Conservation (phyloP, 2,113 vertebrate genomes). For the Acrocephalus arundinaceus region DNA sequence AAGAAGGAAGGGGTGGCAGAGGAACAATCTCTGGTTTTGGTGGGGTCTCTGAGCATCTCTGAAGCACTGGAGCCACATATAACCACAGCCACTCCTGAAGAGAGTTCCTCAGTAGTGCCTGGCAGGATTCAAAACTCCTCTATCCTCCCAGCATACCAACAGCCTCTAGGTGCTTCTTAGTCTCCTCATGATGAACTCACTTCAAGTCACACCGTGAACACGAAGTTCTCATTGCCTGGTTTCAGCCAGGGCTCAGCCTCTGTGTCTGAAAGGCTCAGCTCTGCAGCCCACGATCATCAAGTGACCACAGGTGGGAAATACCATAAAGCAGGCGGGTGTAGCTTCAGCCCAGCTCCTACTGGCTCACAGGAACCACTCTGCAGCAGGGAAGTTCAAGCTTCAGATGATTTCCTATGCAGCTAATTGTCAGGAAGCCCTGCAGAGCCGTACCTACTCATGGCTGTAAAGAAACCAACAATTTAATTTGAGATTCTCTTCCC, state of each 20-base stretch:
- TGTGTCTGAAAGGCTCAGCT: neutral
- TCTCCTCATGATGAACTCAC: neutral
- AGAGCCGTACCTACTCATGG: neutral
- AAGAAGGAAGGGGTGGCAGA: neutral
- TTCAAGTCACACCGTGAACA: neutral
- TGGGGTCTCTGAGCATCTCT: neutral
- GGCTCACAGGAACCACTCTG: neutral
- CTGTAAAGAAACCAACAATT: neutral
- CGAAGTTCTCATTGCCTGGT: neutral
- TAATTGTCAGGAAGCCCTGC: neutral
- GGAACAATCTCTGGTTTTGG: neutral
- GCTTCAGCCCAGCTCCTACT: neutral
- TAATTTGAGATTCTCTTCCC: neutral
- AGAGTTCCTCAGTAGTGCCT: neutral
- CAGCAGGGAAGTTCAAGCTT: neutral
- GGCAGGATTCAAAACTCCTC: neutral
- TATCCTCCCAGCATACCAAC: neutral
- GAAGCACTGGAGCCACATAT: rapidly evolving
- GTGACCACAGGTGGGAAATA: neutral
- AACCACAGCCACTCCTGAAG: rapidly evolving
- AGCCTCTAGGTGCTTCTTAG: neutral
- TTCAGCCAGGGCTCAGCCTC: neutral
- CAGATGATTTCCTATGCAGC: neutral
- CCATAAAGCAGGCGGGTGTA: neutral
- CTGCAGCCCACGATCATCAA: neutral